These are phyloP conservation scores for Gastracanthus pulcherrimus DNA, from an alignment of 2,888 invertebrate species.

Conservation along the genomic window DNA sequence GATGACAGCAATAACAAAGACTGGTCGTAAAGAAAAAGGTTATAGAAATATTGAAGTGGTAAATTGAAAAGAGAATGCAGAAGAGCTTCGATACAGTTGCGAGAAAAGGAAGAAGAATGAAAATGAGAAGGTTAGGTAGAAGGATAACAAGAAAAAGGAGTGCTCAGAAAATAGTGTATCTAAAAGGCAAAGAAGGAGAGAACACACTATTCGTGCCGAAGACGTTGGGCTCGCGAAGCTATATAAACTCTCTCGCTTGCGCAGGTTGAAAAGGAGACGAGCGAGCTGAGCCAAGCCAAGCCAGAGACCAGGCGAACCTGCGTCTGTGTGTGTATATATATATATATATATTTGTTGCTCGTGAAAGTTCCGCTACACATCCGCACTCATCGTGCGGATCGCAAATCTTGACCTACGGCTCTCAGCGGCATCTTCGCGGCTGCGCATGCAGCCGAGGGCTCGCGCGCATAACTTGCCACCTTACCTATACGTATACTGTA, in stretches of 20 bases:
- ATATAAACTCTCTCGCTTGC: too few species aligned
- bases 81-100: too few species aligned
- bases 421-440: not conserved
- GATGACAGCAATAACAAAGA: too few species aligned
- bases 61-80: too few species aligned
- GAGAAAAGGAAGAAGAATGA: too few species aligned
- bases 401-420: conserved; percentile 45
- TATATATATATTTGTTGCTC: conserved; percentile 18
- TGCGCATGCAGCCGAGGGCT: not conserved
- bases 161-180: conserved; percentile 8
- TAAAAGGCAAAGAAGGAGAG: not conserved
- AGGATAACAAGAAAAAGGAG: not conserved
- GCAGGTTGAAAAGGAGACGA: too few species aligned
- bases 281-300: not conserved
- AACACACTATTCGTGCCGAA: not conserved
- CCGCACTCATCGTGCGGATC: conserved; percentile 18
- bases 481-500: too few species aligned
- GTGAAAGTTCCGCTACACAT: conserved; percentile 39
- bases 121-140: too few species aligned
- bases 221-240: too few species aligned
- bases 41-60: too few species aligned
- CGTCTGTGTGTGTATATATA: not conserved
- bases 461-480: conserved; percentile 25
- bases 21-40: too few species aligned
- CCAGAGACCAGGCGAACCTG: not conserved